Conservation (phyloP, 2,888 invertebrate species). For the Hipparchia sbordonii region DNA sequence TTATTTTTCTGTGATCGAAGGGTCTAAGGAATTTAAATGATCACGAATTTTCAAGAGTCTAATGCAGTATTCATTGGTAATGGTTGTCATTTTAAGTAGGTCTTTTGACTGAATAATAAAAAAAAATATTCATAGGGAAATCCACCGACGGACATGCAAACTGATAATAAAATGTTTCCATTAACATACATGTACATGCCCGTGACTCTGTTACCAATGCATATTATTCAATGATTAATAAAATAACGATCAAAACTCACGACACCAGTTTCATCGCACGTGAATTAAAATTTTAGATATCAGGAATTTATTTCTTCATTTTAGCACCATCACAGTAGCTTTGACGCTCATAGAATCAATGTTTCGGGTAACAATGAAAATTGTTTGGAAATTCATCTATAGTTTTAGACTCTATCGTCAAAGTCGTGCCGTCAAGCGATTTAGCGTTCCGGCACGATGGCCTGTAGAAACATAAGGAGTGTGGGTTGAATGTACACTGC, state of each 20-base stretch:
- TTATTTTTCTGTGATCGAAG: too few relatives aligned
- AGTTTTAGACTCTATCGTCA: too few relatives aligned
- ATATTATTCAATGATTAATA: not conserved
- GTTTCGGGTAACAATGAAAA: not conserved
- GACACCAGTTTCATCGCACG: not conserved
- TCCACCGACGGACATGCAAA: conserved; percentile 8
- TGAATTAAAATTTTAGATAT: not conserved
- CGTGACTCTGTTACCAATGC: conserved; percentile 7
- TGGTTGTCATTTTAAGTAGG: too few relatives aligned
- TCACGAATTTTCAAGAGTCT: too few relatives aligned
- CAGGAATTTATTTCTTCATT: not conserved
- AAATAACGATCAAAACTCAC: conserved; percentile 4
- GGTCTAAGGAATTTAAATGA: too few relatives aligned
- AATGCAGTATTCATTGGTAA: too few relatives aligned
- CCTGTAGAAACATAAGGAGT: too few relatives aligned
- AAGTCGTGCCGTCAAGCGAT: too few relatives aligned
- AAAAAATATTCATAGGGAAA: conserved; percentile 6
- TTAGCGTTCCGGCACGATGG: too few relatives aligned
- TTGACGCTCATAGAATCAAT: too few relatives aligned
- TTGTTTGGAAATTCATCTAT: not conserved
- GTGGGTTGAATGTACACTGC: too few relatives aligned
- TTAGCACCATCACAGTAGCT: not conserved
- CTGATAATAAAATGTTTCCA: conserved; percentile 3
- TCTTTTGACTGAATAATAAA: not conserved
- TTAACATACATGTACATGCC: conserved; percentile 3